phyloP scores from a whole-genome alignment of 2,888 invertebrate species.

The Philaethria dido region DNA sequence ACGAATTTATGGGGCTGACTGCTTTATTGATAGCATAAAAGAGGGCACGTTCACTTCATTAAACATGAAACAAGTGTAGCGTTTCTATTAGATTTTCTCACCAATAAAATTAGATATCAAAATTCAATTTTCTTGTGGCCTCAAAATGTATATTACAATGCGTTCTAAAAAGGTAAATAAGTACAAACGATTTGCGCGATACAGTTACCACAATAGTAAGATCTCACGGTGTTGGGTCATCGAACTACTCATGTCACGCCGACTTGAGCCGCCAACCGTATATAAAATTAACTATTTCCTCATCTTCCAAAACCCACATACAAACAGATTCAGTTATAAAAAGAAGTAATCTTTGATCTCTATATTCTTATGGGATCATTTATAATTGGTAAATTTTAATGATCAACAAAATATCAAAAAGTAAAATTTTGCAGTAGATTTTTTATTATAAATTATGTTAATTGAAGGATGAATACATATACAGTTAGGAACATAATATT shows the following conservation, averaged over 20 bases:
- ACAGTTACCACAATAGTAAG: slow-evolving; percentile 72
- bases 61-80: slow-evolving; percentile 26
- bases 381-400: slow-evolving; percentile 3
- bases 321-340: slow-evolving; percentile 20
- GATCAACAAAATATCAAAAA: not conserved
- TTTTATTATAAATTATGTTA: too few relatives aligned
- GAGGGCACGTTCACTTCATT: slow-evolving; percentile 8
- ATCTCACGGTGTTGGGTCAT: slow-evolving; percentile 75
- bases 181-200: slow-evolving; percentile 62
- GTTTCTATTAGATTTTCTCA: slow-evolving; percentile 32
- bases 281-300: slow-evolving; percentile 54
- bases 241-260: slow-evolving; percentile 69
- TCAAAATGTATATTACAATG: slow-evolving; percentile 39
- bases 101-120: slow-evolving; percentile 40
- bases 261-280: slow-evolving; percentile 58
- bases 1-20: slow-evolving; percentile 58
- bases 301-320: slow-evolving; percentile 43
- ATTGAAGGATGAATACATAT: too few relatives aligned
- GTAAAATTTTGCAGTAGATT: not conserved
- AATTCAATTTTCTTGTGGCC: slow-evolving; percentile 58
- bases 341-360: slow-evolving; percentile 22
- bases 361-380: slow-evolving; percentile 11
- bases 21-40: slow-evolving; percentile 30
- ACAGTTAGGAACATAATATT: too few relatives aligned
- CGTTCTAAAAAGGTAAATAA: slow-evolving; percentile 43